phyloP scores from a whole-genome alignment of 2,113 vertebrate genomes.

The Cranoglanis bouderius region DNA sequence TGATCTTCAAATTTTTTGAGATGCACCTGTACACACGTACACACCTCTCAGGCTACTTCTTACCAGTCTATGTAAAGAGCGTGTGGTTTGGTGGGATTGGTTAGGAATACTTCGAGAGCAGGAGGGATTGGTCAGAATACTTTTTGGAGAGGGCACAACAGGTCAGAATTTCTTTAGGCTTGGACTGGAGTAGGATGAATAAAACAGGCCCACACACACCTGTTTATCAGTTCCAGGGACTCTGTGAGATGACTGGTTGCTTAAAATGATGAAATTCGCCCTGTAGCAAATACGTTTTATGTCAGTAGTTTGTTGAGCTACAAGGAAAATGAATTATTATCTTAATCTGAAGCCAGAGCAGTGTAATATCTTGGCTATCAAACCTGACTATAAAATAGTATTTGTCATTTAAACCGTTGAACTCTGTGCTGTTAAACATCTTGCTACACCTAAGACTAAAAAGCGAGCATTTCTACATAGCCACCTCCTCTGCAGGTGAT shows the following conservation, averaged over 20 bases:
- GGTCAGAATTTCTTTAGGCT: background rate
- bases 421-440: background rate
- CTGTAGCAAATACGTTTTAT: background rate
- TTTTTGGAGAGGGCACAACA: background rate
- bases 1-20: no score
- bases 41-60: background rate
- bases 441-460: background rate
- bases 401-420: background rate
- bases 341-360: background rate
- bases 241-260: background rate
- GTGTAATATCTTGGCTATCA: background rate
- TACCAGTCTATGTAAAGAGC: background rate
- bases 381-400: background rate
- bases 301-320: background rate
- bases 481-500: background rate
- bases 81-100: background rate
- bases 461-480: background rate
- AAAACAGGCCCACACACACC: background rate
- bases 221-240: background rate
- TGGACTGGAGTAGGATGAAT: background rate
- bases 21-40: background rate
- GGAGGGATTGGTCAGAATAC: background rate
- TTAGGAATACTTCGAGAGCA: background rate
- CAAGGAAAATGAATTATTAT: no score
- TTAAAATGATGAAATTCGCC: background rate